Percentiles rank a stretch among this genome's conserved stretches.
Conservation (phyloP, 2,797 vertebrate species). For the Sebastes hubbsi region DNA sequence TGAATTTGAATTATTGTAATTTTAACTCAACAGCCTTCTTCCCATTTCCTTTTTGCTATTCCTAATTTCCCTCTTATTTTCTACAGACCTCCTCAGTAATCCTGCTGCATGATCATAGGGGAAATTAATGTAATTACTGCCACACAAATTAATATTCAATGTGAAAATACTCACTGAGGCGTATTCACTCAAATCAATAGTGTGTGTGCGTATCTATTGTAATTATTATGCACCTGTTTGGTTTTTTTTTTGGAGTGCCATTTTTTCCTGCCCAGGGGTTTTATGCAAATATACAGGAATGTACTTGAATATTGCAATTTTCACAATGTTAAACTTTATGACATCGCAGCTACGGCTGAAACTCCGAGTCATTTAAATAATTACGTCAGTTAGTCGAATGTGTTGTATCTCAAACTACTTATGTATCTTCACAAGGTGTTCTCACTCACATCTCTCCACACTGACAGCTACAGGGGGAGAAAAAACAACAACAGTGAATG, state of each 20-base stretch:
- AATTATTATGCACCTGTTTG: background rate
- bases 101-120: slow-evolving; percentile 1
- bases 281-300: background rate
- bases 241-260: background rate
- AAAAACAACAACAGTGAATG: background rate
- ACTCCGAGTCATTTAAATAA: background rate
- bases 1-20: background rate
- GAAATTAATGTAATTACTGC: slow-evolving; percentile 27
- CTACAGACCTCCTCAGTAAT: slow-evolving; percentile 1
- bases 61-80: slow-evolving; percentile 7
- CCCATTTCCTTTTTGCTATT: slow-evolving; percentile 14
- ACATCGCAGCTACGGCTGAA: background rate
- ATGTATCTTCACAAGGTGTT: background rate
- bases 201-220: background rate
- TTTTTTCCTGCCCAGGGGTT: background rate
- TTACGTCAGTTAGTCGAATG: background rate
- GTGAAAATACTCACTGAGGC: background rate
- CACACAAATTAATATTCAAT: slow-evolving; percentile 18
- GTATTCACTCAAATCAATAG: background rate
- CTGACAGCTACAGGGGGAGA: background rate
- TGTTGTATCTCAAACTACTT: background rate
- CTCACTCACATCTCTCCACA: background rate
- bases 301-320: background rate
- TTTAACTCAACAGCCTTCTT: background rate
- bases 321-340: background rate